Conservation (phyloP, 2,113 vertebrate genomes). For the Anthoscopus minutus region DNA sequence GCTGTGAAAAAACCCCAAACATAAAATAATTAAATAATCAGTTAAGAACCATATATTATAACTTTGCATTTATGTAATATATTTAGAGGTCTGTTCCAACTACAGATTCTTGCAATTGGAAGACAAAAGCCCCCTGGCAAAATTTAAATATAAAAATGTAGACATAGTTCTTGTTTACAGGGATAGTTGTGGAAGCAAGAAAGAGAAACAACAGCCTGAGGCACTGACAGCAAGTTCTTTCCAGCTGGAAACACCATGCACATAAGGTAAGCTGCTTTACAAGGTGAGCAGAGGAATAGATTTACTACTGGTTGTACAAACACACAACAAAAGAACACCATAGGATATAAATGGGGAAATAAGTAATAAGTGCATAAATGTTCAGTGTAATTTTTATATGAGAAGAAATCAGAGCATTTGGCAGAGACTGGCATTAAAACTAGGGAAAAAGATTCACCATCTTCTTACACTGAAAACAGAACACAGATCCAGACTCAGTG, state of each 20-base stretch:
- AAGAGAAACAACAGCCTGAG: constrained; percentile 35
- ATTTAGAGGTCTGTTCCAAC: neutral
- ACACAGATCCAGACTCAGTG: neutral
- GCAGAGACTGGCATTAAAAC: neutral
- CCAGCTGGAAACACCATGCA: neutral
- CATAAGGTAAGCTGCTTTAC: neutral
- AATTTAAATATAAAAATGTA: neutral
- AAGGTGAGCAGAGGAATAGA: neutral
- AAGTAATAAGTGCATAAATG: neutral
- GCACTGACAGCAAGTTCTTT: neutral
- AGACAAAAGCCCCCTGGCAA: neutral
- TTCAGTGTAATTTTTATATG: neutral
- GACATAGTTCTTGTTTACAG: neutral
- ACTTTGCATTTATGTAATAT: neutral
- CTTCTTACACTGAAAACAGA: neutral
- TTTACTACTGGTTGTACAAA: neutral
- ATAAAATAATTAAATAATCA: neutral
- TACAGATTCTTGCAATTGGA: neutral
- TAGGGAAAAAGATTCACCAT: neutral
- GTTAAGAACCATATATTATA: neutral
- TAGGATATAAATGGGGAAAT: neutral
- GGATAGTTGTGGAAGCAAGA: neutral
- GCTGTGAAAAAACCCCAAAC: neutral
- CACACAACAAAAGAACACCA: neutral
- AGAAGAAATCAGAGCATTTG: neutral